Conservation (phyloP, 2,113 vertebrate genomes). For the Telmatochromis sp. region DNA sequence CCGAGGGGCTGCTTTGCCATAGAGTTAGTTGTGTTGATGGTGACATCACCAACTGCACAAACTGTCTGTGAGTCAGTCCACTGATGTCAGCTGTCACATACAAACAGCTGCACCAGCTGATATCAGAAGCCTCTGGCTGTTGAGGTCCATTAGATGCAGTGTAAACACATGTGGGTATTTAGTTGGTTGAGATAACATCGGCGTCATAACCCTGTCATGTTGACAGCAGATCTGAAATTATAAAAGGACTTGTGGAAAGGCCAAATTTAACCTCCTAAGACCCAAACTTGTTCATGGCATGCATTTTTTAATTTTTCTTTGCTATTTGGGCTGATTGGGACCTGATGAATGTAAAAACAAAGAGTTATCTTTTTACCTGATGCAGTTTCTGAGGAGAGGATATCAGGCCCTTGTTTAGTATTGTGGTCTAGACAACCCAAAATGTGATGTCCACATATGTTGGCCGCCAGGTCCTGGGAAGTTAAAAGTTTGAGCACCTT, state of each 20-base stretch:
- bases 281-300: background rate
- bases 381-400: too few relatives aligned
- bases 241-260: background rate
- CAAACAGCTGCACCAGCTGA: slow-evolving; percentile 3
- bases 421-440: background rate
- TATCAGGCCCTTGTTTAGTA: background rate
- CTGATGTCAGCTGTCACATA: slow-evolving; percentile 26
- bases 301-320: background rate
- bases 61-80: slow-evolving; percentile 22
- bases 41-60: background rate
- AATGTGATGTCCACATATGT: background rate
- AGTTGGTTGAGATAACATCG: background rate
- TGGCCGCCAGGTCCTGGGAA: background rate
- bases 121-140: background rate
- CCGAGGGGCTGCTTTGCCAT: background rate
- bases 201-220: background rate
- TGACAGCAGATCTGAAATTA: background rate
- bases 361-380: background rate
- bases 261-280: background rate
- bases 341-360: background rate
- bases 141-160: background rate
- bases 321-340: background rate
- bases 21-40: background rate
- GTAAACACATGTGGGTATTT: background rate
- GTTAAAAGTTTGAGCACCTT: background rate